Conservation (phyloP, 1,140 invertebrate species). For the Yoshiicerus persimilis region DNA sequence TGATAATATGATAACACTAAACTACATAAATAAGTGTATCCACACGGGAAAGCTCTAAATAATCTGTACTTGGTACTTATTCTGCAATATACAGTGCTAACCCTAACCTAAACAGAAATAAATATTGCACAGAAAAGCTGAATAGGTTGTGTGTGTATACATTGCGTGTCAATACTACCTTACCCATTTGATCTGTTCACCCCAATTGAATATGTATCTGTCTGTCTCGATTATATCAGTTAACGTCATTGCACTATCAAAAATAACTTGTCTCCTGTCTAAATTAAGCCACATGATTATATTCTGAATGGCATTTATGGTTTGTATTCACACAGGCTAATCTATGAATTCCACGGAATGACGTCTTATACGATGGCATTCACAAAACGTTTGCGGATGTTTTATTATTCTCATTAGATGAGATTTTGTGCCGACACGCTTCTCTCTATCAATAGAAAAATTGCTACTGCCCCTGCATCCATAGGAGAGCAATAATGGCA, state of each 20-base stretch:
- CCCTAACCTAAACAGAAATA: neutral
- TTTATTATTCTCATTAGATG: neutral
- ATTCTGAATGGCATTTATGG: neutral
- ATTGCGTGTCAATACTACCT: neutral
- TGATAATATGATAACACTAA: neutral
- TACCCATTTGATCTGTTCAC: neutral
- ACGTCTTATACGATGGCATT: neutral
- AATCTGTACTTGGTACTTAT: neutral
- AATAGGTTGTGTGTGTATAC: neutral
- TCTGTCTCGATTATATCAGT: neutral
- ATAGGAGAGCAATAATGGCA: too few species aligned
- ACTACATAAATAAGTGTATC: neutral
- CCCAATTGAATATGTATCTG: neutral
- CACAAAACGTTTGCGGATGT: neutral
- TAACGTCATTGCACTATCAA: conserved; percentile 19
- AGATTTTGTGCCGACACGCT: neutral
- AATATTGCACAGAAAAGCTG: neutral
- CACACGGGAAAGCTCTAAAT: neutral
- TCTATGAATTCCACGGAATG: neutral
- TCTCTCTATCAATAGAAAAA: neutral
- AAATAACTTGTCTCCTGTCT: neutral
- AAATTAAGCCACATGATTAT: neutral
- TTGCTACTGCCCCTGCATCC: neutral
- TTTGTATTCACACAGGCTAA: neutral
- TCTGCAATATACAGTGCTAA: neutral